Percentiles rank a stretch among this genome's conserved stretches.
These are phyloP conservation scores for Calyptommatus sinebrachiatus DNA, from an alignment of 2,113 vertebrate genomes.

Conservation along the genomic window DNA sequence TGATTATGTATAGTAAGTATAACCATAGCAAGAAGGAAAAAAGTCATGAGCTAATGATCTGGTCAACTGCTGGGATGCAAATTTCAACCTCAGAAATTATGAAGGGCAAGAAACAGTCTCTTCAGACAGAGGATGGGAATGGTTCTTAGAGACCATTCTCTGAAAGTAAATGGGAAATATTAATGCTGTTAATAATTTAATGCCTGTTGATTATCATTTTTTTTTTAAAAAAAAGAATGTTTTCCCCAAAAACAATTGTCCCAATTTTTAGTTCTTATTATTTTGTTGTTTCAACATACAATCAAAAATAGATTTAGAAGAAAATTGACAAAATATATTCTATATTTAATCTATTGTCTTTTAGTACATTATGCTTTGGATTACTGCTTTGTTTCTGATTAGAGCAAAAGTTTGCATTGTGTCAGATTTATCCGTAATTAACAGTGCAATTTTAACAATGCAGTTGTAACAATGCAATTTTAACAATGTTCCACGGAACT, in stretches of 20 bases:
- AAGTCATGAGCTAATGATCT: too few relatives aligned
- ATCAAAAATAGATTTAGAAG: not conserved
- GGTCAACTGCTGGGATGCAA: too few relatives aligned
- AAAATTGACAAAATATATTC: not conserved
- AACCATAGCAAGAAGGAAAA: too few relatives aligned
- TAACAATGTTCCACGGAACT: not conserved
- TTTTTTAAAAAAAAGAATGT: constrained; percentile 5
- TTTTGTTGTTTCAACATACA: not conserved
- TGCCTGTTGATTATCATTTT: not conserved
- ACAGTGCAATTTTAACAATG: not conserved
- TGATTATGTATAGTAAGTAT: too few relatives aligned
- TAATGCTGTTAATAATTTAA: constrained; percentile 22
- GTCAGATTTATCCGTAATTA: not conserved
- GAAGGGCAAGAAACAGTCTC: too few relatives aligned
- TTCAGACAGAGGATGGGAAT: too few relatives aligned
- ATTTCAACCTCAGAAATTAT: too few relatives aligned
- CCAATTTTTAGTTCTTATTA: not conserved
- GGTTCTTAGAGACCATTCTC: too few relatives aligned
- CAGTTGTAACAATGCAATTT: not conserved
- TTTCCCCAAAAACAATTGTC: not conserved
- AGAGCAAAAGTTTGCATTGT: not conserved
- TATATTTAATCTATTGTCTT: not conserved
- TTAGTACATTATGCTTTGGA: not conserved
- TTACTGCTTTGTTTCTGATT: not conserved
- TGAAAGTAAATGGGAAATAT: not conserved